A percentile compares a stretch with the other conserved stretches of the same genome.
These are phyloP conservation scores for Oscarella lobularis DNA, from an alignment of 37 sponge, comb jelly and placozoan species.

Conservation along the genomic window DNA sequence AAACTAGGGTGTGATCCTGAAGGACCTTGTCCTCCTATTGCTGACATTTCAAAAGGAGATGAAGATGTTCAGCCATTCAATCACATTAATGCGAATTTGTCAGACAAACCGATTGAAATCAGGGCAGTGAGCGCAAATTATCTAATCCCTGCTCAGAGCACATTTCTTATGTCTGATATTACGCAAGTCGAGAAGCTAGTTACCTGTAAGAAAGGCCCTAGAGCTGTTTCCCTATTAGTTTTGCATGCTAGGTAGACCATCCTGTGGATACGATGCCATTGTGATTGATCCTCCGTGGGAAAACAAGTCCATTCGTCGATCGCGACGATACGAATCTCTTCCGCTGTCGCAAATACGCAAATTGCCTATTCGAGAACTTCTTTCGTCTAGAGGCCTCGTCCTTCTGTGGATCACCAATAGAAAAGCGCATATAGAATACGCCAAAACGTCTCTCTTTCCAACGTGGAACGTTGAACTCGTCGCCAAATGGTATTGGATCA, in stretches of 20 bases:
- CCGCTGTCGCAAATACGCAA: slow-evolving; percentile 1
- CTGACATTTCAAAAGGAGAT: too few species aligned
- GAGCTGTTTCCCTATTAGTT: too few species aligned
- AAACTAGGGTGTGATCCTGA: too few species aligned
- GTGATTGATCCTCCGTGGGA: slow-evolving; percentile 74
- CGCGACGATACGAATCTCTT: slow-evolving; percentile 20
- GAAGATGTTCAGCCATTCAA: not conserved
- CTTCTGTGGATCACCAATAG: slow-evolving; percentile 68
- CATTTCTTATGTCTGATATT: not conserved
- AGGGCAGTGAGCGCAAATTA: not conserved
- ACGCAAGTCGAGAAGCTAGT: not conserved
- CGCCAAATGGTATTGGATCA: slow-evolving; percentile 70
- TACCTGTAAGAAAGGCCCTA: too few species aligned
- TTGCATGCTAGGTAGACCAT: too few species aligned
- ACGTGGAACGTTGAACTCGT: slow-evolving; percentile 27
- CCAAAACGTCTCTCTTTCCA: slow-evolving; percentile 26
- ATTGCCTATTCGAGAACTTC: slow-evolving; percentile 22
- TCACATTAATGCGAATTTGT: not conserved
- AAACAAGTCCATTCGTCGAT: slow-evolving; percentile 46
- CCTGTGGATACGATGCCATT: slow-evolving; percentile 20
- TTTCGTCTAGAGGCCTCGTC: slow-evolving; percentile 22
- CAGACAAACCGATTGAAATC: not conserved
- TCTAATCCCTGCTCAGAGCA: not conserved
- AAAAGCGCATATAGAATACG: slow-evolving; percentile 11
- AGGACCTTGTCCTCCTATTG: too few species aligned